Base-by-base conservation (phyloP, 2,888 invertebrate genomes). In the Drosophila longiperda region DNA sequence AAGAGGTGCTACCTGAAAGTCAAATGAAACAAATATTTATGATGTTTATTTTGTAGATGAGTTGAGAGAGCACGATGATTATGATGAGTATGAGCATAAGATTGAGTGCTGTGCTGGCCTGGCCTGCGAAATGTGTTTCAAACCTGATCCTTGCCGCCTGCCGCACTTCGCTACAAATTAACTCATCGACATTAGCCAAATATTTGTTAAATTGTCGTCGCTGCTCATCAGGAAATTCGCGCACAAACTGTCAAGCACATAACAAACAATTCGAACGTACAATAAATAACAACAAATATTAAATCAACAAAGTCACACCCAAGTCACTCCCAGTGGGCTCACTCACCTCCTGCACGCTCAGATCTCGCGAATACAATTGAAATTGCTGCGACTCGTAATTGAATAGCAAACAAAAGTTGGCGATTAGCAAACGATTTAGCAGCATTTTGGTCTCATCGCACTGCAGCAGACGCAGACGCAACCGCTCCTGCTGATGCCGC, bases 171-270 rank as follows among this genome's bases (percentile, higher is more conserved):
- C 75, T 73, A 67, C 77, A 80, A 71, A 92, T 87, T 61, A 93
- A 58, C 32, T 85, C 78, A 68, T 92, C 92, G 49, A 93, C 87
- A 61, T 82, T 87, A 91, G 93, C 91, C 70, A 94, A 94, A 87
- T 94, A 95, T 50, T 93, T 94, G 7, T 93, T 93, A 93, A 94
- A 95, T 78, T 94, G 94, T 50, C 77, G 75, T 17, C 92, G 92
- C 84, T 94, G 95, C 66, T 91, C 93, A 75, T 93, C 75, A 32
- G 91, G 90, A 74, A 86, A 91, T 36, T 84, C 76, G 17, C 78
- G 75, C 26, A 91, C 75, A 66, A 92, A 91, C 91, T 91, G 72
- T 62, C 64, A 49, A 75, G 64, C 61, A 38, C 33, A 67, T 34
- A 36, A 57, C 62, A 72, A 65, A 72, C 63, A 79, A 65, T 38